phyloP scores from a whole-genome alignment of 1,140 invertebrate species.

The Gryon sp. region DNA sequence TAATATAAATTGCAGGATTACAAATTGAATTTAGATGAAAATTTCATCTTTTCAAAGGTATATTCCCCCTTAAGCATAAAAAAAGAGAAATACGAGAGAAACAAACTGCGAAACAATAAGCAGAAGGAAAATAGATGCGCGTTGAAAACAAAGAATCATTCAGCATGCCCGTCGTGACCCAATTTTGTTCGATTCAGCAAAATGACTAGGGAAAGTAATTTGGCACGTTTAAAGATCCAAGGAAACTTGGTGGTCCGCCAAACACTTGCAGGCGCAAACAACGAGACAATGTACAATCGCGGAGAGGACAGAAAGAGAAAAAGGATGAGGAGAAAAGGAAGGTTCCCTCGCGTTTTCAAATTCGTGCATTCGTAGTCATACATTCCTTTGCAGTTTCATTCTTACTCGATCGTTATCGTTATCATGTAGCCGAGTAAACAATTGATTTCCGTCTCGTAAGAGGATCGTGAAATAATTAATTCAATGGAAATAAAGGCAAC shows the following conservation, averaged over 20 bases:
- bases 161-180: slow-evolving; percentile 44
- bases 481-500: slow-evolving; percentile 72
- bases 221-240: slow-evolving; percentile 61
- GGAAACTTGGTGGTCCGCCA: slow-evolving; percentile 74
- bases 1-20: too few species aligned
- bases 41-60: too few species aligned
- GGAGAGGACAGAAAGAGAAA: too few species aligned
- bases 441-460: slow-evolving; percentile 74
- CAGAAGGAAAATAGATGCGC: slow-evolving; percentile 25
- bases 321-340: too few species aligned
- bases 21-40: too few species aligned
- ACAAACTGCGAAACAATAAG: slow-evolving; percentile 37
- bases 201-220: slow-evolving; percentile 69
- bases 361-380: too few species aligned
- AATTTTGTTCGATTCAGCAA: slow-evolving; percentile 63
- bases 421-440: slow-evolving; percentile 68
- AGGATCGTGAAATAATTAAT: slow-evolving; percentile 76
- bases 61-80: too few species aligned
- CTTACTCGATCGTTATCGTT: slow-evolving; percentile 20
- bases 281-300: slow-evolving; percentile 6
- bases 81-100: background rate
- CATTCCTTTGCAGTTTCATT: too few species aligned
- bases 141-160: slow-evolving; percentile 64
- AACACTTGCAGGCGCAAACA: slow-evolving; percentile 66
- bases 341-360: slow-evolving; percentile 32